Evolutionary conservation across 1,140 invertebrate species (phyloP), one percentile per base, ranked within the genome.

Genomic region (Drosophila truncata): DNA sequence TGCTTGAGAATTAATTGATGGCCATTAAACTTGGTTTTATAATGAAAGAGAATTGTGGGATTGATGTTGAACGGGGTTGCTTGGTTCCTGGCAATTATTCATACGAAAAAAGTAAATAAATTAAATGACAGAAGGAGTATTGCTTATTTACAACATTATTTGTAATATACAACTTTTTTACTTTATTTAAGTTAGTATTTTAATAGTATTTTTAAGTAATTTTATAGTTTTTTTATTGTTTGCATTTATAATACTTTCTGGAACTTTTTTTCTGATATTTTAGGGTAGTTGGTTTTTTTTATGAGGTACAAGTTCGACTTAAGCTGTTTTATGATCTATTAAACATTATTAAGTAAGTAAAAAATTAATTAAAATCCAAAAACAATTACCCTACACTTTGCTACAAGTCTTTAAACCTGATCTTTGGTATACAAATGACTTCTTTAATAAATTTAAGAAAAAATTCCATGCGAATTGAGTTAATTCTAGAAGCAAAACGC

Each of bases 21-120:
- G 74, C 59, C 74, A 71, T 78, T 78, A 78, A 64, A 78, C 46
- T 78, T 78, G 47, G 65, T 70, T 78, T 77, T 78, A 25, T 55
- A 71, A 33, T 70, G 52, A 75, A 52, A 58, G 20, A 44, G 44
- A 58, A 37, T 29, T 70, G 50, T 37, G 35, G 37, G 59, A 41
- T 13, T n/a, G 44, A 41, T 35, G 31, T 69, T 71, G 52, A 29
- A 49, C 33, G 42, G 69, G 69, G 69, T 58, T 47, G 35, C 29
- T 16, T 20, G 41, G 50, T 54, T 37, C 50, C 31, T 54, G 31
- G 2, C 31, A 20, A 39, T 57, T 29, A n/a, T 27, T 72, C 41
- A 46, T 44, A 33, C 31, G n/a, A 16, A 49, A 66, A 72, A 16
- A 44, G 37, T 27, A 50, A 69, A 64, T 39, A 47, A 69, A 70